A percentile compares a stretch with the other conserved stretches of the same genome.
phyloP scores from a whole-genome alignment of 2,113 vertebrate species.

The Phyllostomus hastatus region DNA sequence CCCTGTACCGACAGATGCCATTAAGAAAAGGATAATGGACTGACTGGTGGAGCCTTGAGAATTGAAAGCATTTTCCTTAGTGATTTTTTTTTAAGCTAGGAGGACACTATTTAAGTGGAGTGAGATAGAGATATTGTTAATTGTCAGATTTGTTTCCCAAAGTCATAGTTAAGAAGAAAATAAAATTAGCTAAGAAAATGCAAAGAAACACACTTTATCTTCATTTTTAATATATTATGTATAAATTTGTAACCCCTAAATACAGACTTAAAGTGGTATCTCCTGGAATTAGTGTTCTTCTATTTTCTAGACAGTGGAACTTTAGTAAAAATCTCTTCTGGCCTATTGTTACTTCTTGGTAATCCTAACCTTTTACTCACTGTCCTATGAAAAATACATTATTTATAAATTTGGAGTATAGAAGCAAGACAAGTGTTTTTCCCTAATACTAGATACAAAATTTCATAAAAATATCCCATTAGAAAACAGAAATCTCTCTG shows the following conservation, averaged over 20 bases:
- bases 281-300: neutral
- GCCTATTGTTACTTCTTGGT: neutral
- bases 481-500: neutral
- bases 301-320: neutral
- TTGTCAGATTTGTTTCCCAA: neutral
- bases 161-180: neutral
- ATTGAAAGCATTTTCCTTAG: neutral
- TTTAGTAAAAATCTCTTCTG: neutral
- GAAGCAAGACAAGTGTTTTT: neutral
- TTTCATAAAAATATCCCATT: neutral
- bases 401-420: neutral
- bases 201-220: neutral
- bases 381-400: neutral
- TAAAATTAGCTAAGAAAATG: neutral
- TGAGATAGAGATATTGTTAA: neutral
- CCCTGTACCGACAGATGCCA: neutral
- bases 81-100: neutral
- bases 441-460: neutral
- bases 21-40: neutral
- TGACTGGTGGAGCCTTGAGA: neutral
- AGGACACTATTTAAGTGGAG: neutral
- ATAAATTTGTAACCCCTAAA: neutral
- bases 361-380: neutral
- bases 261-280: rapidly evolving
- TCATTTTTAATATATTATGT: neutral